Base-by-base conservation (phyloP, 2,888 invertebrate species). In the Sphinx pinastri region DNA sequence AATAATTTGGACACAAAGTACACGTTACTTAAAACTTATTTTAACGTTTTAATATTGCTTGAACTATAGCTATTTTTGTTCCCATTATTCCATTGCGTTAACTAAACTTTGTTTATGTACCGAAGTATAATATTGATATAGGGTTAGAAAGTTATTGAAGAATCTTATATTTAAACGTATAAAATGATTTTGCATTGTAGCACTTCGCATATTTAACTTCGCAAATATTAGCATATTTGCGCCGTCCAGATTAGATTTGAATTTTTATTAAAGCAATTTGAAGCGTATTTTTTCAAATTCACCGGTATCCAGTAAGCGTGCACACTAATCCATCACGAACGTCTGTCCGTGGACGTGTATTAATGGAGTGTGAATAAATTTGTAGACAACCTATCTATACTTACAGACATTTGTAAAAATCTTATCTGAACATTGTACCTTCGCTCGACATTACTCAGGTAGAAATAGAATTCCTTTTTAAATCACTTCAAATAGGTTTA, bases 311-410 rank as follows among this genome's bases (percentile, higher is more conserved):
- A 79, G 84, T 80, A 81, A 80, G 82, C 81, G 84, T 83, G 82
- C 82, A 77, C 80, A 79, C 79, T 85, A 86, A 90, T 89, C 85
- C 85, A 88, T 89, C 88, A 88, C 85, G 82, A 76, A 76, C 80
- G 79, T 77, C 79, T 82, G 83, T 81, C 81, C 81, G 83, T 78
- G 80, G 87, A 88, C 88, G 84, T 81, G 83, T 88, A 88, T 88
- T 88, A 88, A 90, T 90, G 89, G 88, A 85, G 82, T 84, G 83
- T 83, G 89, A 89, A 89, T 89, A 88, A 83, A 88, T 88, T 87
- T 87, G 85, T 84, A 84, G 81, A 81, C 81, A 81, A 76, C 77
- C 75, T 75, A 79, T 60, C 73, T 72, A 75, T 63, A 63, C 63
- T 19, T 63, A 19, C 60, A 60, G 47, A 63, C 19, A 63, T 47